Conservation (phyloP, 2,888 invertebrate species). For the Cremastobaeus sp. region DNA sequence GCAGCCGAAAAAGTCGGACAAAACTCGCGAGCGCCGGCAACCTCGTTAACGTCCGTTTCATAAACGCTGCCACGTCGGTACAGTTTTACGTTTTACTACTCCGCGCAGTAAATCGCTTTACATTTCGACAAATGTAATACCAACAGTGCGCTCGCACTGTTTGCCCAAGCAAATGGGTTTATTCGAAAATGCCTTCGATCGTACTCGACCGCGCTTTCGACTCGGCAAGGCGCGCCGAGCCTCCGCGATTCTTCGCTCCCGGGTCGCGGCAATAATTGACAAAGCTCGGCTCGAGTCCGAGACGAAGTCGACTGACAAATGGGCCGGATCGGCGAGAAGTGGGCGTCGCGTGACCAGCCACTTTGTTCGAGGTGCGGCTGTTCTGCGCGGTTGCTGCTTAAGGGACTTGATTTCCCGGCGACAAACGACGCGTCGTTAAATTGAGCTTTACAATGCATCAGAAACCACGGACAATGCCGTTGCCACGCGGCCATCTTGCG, state of each 20-base stretch:
- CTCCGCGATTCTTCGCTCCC: too few species aligned
- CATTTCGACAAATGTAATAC: slow-evolving; percentile 39
- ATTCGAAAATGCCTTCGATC: slow-evolving; percentile 46
- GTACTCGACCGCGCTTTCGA: slow-evolving; percentile 29
- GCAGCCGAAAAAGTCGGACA: neutral
- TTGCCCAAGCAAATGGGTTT: slow-evolving; percentile 53
- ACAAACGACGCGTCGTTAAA: slow-evolving; percentile 23
- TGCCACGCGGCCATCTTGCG: too few species aligned
- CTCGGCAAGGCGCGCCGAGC: too few species aligned
- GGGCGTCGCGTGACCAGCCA: slow-evolving; percentile 11
- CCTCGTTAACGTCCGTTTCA: slow-evolving; percentile 5
- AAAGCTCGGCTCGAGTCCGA: too few species aligned
- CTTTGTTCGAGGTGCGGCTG: slow-evolving; percentile 11
- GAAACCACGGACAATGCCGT: too few species aligned
- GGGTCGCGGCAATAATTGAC: slow-evolving; percentile 10
- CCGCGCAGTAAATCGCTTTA: slow-evolving; percentile 24
- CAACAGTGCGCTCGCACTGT: slow-evolving; percentile 39
- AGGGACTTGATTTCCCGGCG: slow-evolving; percentile 19
- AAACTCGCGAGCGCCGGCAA: neutral
- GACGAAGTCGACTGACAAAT: too few species aligned
- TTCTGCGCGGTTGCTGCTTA: slow-evolving; percentile 10
- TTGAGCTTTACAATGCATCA: too few species aligned
- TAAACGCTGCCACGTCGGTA: slow-evolving; percentile 1
- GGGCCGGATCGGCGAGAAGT: too few species aligned
- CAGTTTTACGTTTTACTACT: slow-evolving; percentile 32